Evolutionary conservation across 2,113 vertebrate species (phyloP).

Genomic region (Boleophthalmus pectinirostris): DNA sequence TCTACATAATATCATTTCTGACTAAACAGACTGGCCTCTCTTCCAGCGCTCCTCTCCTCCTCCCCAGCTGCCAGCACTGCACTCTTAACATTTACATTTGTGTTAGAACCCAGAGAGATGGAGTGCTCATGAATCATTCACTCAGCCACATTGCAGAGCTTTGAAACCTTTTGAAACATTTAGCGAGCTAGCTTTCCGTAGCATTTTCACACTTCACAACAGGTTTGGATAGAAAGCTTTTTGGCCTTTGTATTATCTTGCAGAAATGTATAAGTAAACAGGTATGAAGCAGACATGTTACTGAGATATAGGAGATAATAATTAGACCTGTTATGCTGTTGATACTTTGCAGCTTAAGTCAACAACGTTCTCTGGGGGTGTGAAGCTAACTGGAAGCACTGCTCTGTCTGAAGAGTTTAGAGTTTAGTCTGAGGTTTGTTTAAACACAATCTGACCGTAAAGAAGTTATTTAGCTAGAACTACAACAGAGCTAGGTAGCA

Average conservation of each 20-base stretch:
- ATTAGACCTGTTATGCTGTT: too few species aligned
- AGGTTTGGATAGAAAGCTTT: background rate
- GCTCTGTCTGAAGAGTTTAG: too few species aligned
- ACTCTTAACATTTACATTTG: conserved; percentile 25
- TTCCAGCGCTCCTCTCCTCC: conserved; percentile 1
- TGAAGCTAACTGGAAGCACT: too few species aligned
- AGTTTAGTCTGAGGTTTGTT: too few species aligned
- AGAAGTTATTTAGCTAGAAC: too few species aligned
- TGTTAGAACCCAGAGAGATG: conserved; percentile 7
- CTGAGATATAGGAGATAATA: too few species aligned
- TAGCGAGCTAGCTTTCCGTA: conserved; percentile 15
- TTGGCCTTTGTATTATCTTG: background rate
- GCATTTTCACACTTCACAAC: conserved; percentile 10
- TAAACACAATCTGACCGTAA: too few species aligned
- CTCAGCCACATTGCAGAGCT: conserved; percentile 1
- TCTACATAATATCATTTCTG: background rate
- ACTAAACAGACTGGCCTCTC: background rate
- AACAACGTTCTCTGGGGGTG: too few species aligned
- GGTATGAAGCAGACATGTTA: too few species aligned
- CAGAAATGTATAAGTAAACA: background rate
- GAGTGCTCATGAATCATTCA: conserved; percentile 23
- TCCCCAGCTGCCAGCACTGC: conserved; percentile 3
- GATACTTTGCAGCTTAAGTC: too few species aligned
- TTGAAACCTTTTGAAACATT: conserved; percentile 18
- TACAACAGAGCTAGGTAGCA: too few species aligned